Conservation (phyloP, 2,888 invertebrate species). For the Macrosiphum euphorbiae region DNA sequence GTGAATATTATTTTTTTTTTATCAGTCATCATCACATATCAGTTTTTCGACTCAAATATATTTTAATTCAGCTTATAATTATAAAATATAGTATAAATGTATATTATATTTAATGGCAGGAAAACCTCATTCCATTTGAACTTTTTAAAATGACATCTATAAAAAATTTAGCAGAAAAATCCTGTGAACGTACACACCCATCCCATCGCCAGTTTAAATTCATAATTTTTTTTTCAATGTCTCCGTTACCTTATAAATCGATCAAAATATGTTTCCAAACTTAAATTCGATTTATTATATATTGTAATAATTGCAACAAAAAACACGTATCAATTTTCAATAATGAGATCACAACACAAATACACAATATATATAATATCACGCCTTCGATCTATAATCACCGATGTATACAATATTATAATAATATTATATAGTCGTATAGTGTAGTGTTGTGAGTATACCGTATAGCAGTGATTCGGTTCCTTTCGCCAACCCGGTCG, state of each 20-base stretch:
- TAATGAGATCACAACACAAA: neutral
- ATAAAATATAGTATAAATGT: neutral
- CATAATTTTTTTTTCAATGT: neutral
- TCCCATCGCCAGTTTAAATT: neutral
- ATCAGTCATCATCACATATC: neutral
- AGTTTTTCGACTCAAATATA: neutral
- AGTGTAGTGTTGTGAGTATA: neutral
- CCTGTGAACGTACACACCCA: neutral
- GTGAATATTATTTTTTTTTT: neutral
- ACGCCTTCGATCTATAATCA: neutral
- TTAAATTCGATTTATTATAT: neutral
- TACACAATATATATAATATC: neutral
- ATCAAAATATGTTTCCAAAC: neutral
- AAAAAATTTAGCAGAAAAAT: neutral
- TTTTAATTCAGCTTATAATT: neutral
- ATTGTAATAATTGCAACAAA: too few species aligned
- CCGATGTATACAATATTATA: neutral
- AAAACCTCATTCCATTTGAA: neutral
- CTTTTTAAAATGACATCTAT: neutral
- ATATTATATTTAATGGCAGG: neutral
- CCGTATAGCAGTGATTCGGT: neutral
- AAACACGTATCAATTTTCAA: neutral
- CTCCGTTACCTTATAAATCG: neutral
- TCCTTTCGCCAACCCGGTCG: neutral
- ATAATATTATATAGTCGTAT: neutral